phyloP scores from a whole-genome alignment of 2,888 invertebrate genomes.

The Phyto melanocephala region DNA sequence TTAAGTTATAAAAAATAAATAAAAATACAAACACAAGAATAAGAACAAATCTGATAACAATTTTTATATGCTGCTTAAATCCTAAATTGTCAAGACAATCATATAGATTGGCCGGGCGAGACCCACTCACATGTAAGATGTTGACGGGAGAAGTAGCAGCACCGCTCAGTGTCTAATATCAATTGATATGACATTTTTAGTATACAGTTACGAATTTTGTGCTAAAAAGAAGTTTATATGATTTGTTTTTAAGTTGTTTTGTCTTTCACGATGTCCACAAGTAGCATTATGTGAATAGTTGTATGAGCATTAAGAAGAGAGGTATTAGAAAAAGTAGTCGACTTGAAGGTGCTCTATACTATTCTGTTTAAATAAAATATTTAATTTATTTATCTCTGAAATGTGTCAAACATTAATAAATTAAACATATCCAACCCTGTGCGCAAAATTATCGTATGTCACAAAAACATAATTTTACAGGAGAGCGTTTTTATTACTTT shows the following conservation, averaged over 20 bases:
- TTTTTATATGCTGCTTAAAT: conserved; percentile 54
- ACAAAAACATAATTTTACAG: too few relatives aligned
- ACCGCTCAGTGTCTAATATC: neutral
- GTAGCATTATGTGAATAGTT: neutral
- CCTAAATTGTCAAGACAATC: conserved; percentile 58
- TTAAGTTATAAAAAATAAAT: neutral
- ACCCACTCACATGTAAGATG: neutral
- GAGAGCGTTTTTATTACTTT: too few relatives aligned
- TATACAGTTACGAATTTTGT: neutral
- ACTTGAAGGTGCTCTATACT: neutral
- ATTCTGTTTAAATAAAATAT: too few relatives aligned
- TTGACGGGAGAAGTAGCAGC: neutral
- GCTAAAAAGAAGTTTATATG: neutral
- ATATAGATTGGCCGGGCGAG: conserved; percentile 10
- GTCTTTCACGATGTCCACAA: neutral
- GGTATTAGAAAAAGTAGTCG: neutral
- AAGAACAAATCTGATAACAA: conserved; percentile 53
- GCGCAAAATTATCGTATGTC: too few relatives aligned
- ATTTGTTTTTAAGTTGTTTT: neutral
- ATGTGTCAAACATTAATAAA: too few relatives aligned
- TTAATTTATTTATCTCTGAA: too few relatives aligned
- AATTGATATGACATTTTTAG: conserved; percentile 41
- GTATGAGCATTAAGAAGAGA: neutral
- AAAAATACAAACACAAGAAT: neutral
- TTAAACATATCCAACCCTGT: too few relatives aligned